Percentiles rank a stretch among this genome's conserved stretches.
These are phyloP conservation scores for Engraulis encrasicolus DNA, from an alignment of 2,113 vertebrate genomes.

Conservation along the genomic window DNA sequence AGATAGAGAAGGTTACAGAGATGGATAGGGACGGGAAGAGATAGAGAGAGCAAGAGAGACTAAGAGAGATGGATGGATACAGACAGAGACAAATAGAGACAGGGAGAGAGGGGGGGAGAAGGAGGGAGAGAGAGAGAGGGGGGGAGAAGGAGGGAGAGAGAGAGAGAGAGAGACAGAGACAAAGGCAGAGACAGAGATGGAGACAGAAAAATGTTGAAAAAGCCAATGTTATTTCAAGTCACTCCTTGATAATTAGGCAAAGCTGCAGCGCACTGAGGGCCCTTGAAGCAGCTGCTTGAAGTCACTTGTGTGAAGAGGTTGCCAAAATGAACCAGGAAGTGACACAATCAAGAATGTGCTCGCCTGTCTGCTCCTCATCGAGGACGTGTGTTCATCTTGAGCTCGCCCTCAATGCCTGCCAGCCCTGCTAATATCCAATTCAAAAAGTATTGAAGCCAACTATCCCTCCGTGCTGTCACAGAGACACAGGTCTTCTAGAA, in stretches of 20 bases:
- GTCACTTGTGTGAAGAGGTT: conserved; percentile 41
- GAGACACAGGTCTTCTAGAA: conserved; percentile 56
- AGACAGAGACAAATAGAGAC: too few species aligned
- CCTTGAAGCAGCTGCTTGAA: too few species aligned
- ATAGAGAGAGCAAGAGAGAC: too few species aligned
- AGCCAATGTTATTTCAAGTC: conserved; percentile 52
- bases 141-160: too few species aligned
- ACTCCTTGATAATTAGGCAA: conserved; percentile 56
- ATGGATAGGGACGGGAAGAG: too few species aligned
- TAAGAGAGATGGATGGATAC: too few species aligned
- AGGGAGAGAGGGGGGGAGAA: conserved; percentile 42
- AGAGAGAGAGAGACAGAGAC: too few species aligned
- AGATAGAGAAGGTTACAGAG: too few species aligned
- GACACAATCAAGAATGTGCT: conserved; percentile 55
- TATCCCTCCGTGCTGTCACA: conserved; percentile 60
- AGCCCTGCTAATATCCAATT: conserved; percentile 59
- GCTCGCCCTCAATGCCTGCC: conserved; percentile 57
- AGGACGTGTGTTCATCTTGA: conserved; percentile 45
- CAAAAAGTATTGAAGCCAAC: conserved; percentile 59
- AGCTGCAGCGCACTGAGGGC: conserved; percentile 52
- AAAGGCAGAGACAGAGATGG: too few species aligned
- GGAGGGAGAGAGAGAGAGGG: conserved; percentile 34
- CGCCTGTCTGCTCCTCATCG: conserved; percentile 54
- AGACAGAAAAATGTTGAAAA: conserved; percentile 32
- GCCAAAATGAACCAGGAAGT: conserved; percentile 54